Percentiles rank a stretch among this genome's conserved stretches.
phyloP scores from a whole-genome alignment of 1,140 invertebrate genomes.

The Eupeodes corollae region DNA sequence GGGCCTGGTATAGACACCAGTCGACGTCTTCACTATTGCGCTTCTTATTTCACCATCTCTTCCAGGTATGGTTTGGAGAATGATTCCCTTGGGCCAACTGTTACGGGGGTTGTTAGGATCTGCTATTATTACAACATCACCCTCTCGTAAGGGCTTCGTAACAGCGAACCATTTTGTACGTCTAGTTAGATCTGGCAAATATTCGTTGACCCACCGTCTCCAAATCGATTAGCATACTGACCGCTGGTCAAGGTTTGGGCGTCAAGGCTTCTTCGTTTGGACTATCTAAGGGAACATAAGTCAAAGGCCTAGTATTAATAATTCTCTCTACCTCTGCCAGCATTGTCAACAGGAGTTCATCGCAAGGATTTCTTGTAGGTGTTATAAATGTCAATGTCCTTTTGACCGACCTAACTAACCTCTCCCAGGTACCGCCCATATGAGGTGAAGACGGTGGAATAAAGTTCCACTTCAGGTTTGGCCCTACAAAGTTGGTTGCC shows the following conservation, averaged over 20 bases:
- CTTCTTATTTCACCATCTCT: not conserved
- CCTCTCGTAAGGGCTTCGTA: not conserved
- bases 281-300: slow-evolving; percentile 1
- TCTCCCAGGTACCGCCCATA: slow-evolving; percentile 22
- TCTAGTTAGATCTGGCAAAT: not conserved
- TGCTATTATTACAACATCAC: slow-evolving; percentile 12
- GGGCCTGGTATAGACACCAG: too few species aligned
- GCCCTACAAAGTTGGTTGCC: too few species aligned
- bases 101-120: slow-evolving; percentile 16
- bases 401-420: slow-evolving; percentile 14
- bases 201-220: not conserved
- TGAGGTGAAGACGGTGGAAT: slow-evolving; percentile 16
- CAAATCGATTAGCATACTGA: not conserved
- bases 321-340: slow-evolving; percentile 1
- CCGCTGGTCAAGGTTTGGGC: too few species aligned
- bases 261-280: slow-evolving; percentile 5
- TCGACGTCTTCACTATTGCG: too few species aligned
- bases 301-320: not conserved
- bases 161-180: not conserved
- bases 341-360: not conserved
- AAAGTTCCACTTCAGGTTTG: slow-evolving; percentile 17
- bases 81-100: slow-evolving; percentile 15
- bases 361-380: not conserved
- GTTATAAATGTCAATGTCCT: not conserved
- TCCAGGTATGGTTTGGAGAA: not conserved